Conservation (phyloP, 2,113 vertebrate genomes). For the Polypterus senegalus region DNA sequence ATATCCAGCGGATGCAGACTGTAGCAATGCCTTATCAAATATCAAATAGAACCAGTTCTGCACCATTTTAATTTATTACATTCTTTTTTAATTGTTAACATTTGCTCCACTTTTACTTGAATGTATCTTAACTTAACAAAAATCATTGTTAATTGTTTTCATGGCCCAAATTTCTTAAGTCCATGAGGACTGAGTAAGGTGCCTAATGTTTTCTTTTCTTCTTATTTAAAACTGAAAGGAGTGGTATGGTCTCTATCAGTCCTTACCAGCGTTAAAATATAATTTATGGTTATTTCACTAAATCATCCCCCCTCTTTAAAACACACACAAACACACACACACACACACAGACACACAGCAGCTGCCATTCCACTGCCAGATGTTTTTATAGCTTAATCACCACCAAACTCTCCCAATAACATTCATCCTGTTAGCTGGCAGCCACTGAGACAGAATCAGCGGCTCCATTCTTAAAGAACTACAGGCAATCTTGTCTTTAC, state of each 20-base stretch:
- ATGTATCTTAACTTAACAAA: too few species aligned
- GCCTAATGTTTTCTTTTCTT: slow-evolving; percentile 2
- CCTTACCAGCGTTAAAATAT: not conserved
- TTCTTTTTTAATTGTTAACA: too few species aligned
- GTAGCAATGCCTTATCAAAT: too few species aligned
- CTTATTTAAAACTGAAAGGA: not conserved
- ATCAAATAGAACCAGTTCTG: too few species aligned
- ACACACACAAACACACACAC: not conserved
- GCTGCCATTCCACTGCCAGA: not conserved
- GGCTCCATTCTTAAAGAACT: slow-evolving; percentile 2
- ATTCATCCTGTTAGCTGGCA: slow-evolving; percentile 1
- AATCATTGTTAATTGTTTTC: too few species aligned
- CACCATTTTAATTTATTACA: too few species aligned
- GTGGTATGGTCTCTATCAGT: not conserved
- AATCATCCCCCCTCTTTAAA: not conserved
- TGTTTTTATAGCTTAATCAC: slow-evolving; percentile 13
- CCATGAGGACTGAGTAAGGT: too few species aligned
- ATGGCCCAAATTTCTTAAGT: too few species aligned
- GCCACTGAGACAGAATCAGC: not conserved
- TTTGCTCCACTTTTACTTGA: too few species aligned
- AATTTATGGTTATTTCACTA: not conserved
- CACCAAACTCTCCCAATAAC: slow-evolving; percentile 3
- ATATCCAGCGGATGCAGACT: too few species aligned
- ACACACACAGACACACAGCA: too few species aligned
- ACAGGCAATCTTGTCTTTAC: not conserved